Evolutionary conservation across 2,797 vertebrate genomes (phyloP).

Genomic region (Percopsis omiscomaycus): DNA sequence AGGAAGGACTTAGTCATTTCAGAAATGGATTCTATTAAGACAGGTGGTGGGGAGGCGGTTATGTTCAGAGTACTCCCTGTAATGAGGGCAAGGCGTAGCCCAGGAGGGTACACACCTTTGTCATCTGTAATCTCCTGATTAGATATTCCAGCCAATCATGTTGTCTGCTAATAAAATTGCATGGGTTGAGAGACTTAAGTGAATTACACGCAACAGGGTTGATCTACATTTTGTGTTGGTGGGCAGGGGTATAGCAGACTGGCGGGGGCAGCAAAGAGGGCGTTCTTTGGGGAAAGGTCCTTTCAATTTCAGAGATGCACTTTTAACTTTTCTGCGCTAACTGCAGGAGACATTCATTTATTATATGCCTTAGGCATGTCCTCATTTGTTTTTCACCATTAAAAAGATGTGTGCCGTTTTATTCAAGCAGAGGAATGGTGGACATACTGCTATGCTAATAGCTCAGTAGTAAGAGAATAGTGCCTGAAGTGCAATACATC

Average conservation of each 20-base stretch:
- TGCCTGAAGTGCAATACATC: slow-evolving; percentile 2
- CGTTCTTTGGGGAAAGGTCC: slow-evolving; percentile 29
- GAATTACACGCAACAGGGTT: slow-evolving; percentile 72
- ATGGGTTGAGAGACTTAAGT: slow-evolving; percentile 72
- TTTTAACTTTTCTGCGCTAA: slow-evolving; percentile 15
- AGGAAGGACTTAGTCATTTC: slow-evolving; percentile 80
- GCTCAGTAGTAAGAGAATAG: slow-evolving; percentile 11
- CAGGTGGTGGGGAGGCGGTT: slow-evolving; percentile 77
- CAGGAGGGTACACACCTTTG: slow-evolving; percentile 75
- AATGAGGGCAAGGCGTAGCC: slow-evolving; percentile 77
- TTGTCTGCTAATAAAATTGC: slow-evolving; percentile 77
- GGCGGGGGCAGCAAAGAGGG: slow-evolving; percentile 23
- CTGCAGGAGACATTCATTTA: neutral
- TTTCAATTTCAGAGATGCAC: slow-evolving; percentile 35
- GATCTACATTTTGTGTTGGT: slow-evolving; percentile 59
- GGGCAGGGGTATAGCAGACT: slow-evolving; percentile 23
- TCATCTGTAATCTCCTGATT: slow-evolving; percentile 81
- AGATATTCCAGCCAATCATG: slow-evolving; percentile 76
- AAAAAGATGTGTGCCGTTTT: neutral
- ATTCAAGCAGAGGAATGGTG: neutral
- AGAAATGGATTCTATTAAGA: slow-evolving; percentile 85
- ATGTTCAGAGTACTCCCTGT: slow-evolving; percentile 78
- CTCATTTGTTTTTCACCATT: slow-evolving; percentile 20
- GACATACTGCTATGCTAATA: neutral
- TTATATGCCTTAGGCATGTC: slow-evolving; percentile 10